Conservation (phyloP, 2,113 vertebrate genomes). For the Mystacornis crossleyi region DNA sequence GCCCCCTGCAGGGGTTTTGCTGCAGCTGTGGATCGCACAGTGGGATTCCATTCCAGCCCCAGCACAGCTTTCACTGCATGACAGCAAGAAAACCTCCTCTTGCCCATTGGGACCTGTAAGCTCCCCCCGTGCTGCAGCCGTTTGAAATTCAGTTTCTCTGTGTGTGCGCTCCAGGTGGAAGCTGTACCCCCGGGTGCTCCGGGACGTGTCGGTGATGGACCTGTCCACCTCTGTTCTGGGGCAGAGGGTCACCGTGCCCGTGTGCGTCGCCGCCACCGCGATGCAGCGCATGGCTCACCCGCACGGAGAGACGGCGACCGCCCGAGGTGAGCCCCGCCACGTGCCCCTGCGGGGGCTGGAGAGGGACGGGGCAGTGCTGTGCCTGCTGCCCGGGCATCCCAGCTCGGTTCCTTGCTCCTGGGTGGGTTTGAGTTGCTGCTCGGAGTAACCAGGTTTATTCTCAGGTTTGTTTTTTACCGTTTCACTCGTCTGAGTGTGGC, state of each 20-base stretch:
- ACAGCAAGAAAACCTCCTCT: not conserved
- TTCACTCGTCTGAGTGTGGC: fast-evolving
- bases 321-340: conserved; percentile 74
- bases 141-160: not conserved
- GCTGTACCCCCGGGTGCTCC: conserved; percentile 87
- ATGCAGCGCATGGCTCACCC: conserved; percentile 96
- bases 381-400: not conserved
- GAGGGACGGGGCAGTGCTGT: not conserved
- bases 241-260: conserved; percentile 84
- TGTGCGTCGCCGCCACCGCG: conserved; percentile 87
- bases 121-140: fast-evolving
- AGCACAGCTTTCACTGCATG: fast-evolving
- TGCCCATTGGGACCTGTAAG: not conserved
- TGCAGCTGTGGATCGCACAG: not conserved
- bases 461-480: fast-evolving
- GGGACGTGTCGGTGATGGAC: conserved; percentile 85
- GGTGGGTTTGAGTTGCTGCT: not conserved
- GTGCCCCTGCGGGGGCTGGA: fast-evolving
- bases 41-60: not conserved
- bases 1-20: not conserved
- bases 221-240: conserved; percentile 84
- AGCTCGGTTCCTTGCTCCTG: not conserved
- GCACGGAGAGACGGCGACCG: conserved; percentile 88
- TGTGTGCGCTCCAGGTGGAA: conserved; percentile 81
- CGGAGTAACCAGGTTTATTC: not conserved